These are phyloP conservation scores for Pipa parva DNA, from an alignment of 2,113 vertebrate species.

Conservation along the genomic window DNA sequence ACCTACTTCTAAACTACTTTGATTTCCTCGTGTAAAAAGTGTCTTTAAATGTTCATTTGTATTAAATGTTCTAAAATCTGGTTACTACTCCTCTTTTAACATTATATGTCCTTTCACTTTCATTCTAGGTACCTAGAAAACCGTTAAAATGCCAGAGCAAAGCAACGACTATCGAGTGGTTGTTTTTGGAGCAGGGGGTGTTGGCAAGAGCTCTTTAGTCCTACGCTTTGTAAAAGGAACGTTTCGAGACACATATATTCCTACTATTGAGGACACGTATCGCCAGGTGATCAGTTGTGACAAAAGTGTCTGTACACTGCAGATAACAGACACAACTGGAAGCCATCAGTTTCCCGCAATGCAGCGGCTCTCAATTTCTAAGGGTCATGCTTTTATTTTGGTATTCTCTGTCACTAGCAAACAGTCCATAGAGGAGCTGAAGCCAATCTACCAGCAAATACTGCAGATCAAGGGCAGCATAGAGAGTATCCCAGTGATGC, in stretches of 20 bases:
- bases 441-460: constrained; percentile 92
- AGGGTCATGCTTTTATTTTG: constrained; percentile 94
- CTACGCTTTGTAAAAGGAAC: constrained; percentile 94
- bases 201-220: constrained; percentile 94
- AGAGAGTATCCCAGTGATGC: constrained; percentile 92
- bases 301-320: constrained; percentile 92
- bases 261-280: constrained; percentile 95
- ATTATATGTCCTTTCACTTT: not conserved
- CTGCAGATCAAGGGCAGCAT: constrained; percentile 90
- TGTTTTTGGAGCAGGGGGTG: constrained; percentile 89
- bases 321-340: constrained; percentile 95
- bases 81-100: not conserved
- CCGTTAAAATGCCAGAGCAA: constrained; percentile 85
- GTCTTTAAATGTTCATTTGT: no score
- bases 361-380: constrained; percentile 95
- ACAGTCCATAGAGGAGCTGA: constrained; percentile 93
- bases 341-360: constrained; percentile 97
- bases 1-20: no score
- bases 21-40: no score
- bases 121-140: constrained; percentile 37
- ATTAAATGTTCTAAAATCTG: no score
- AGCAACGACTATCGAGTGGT: constrained; percentile 96
- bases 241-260: constrained; percentile 94
- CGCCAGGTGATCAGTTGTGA: constrained; percentile 97
- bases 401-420: constrained; percentile 94